Conservation (phyloP, 53 echinoderm and acorn worm genomes). For the Hippasteria phrygiana region DNA sequence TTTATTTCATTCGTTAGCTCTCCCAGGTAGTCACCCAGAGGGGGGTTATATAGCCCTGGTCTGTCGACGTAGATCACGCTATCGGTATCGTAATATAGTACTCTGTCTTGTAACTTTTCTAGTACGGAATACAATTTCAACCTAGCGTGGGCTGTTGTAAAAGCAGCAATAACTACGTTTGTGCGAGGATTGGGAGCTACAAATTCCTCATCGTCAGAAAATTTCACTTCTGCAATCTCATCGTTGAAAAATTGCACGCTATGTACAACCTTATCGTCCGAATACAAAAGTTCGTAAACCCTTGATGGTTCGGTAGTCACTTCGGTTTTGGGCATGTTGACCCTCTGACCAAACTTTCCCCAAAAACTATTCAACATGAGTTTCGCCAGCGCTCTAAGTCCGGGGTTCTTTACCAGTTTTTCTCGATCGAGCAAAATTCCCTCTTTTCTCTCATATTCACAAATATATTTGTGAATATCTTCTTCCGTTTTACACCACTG, state of each 20-base stretch:
- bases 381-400: conserved; percentile 73
- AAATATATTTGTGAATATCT: conserved; percentile 54
- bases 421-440: conserved; percentile 64
- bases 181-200: too few species aligned
- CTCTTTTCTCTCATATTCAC: conserved; percentile 53
- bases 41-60: too few species aligned
- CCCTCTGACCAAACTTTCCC: conserved; percentile 67
- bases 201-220: too few species aligned
- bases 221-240: too few species aligned
- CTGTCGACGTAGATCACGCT: too few species aligned
- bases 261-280: conserved; percentile 6
- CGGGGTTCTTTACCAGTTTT: conserved; percentile 73
- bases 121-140: conserved; percentile 34
- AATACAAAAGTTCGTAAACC: conserved; percentile 33
- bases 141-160: conserved; percentile 53
- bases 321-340: conserved; percentile 20
- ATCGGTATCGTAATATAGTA: conserved; percentile 51
- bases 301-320: neutral
- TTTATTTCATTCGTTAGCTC: too few species aligned
- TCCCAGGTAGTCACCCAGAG: too few species aligned
- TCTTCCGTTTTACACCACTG: conserved; percentile 69
- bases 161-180: too few species aligned
- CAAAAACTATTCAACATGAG: conserved; percentile 79
- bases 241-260: too few species aligned
- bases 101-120: too few species aligned